These are phyloP conservation scores for Aplodontia rufa DNA, from an alignment of 2,113 vertebrate species.

Conservation along the genomic window DNA sequence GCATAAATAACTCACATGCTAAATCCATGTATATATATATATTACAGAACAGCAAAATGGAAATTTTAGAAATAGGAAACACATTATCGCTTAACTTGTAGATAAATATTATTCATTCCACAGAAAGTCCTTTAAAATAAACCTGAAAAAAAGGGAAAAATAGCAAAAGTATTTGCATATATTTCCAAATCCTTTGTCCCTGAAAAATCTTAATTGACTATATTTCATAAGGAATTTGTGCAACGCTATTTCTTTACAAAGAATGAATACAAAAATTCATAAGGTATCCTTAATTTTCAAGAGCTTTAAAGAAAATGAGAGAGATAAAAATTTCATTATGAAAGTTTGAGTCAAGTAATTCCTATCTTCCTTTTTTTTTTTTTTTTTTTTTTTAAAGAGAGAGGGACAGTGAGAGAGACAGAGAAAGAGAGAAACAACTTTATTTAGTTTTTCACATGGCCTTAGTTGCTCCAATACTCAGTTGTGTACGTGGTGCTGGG, in stretches of 20 bases:
- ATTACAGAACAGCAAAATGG: background rate
- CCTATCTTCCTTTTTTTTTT: too few species aligned
- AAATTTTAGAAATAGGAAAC: slow-evolving; percentile 12
- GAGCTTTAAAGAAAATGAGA: slow-evolving; percentile 30
- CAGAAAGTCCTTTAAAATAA: slow-evolving; percentile 17
- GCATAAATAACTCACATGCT: background rate
- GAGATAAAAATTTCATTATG: background rate
- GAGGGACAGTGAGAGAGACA: too few species aligned
- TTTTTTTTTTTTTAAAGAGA: too few species aligned
- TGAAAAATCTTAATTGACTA: background rate
- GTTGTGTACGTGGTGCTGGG: too few species aligned
- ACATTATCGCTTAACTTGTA: background rate
- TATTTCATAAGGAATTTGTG: background rate
- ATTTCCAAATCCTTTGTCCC: background rate
- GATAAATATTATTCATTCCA: background rate
- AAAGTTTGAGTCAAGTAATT: background rate
- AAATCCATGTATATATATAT: background rate
- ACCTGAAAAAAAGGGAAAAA: background rate
- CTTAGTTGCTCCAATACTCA: too few species aligned
- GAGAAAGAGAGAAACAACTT: too few species aligned
- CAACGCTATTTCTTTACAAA: background rate
- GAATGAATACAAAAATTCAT: background rate
- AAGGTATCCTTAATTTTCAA: background rate
- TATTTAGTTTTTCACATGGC: too few species aligned
- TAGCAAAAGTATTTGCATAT: background rate